Evolutionary conservation across 2,888 invertebrate species (phyloP).

Genomic region (Andrena flavipes): DNA sequence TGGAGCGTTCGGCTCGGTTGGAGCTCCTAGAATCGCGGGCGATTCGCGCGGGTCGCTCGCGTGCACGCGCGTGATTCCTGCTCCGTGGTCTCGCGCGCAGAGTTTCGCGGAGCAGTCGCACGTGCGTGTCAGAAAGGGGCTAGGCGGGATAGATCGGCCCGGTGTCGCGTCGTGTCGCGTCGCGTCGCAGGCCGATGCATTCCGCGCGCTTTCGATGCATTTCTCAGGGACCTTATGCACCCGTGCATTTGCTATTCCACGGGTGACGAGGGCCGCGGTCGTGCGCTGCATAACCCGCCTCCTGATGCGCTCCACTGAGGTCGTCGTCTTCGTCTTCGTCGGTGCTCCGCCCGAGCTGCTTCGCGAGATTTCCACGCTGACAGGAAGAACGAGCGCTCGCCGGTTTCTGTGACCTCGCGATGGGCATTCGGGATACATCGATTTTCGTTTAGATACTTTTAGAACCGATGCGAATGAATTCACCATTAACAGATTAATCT

Average conservation of each 20-base stretch:
- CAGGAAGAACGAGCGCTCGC: conserved; percentile 6
- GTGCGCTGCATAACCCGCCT: conserved; percentile 79
- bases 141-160: conserved; percentile 74
- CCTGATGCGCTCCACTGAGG: conserved; percentile 29
- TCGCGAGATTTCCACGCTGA: conserved; percentile 24
- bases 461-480: no score
- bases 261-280: conserved; percentile 78
- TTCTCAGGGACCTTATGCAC: conserved; percentile 79
- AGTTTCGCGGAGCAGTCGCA: conserved; percentile 41
- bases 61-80: conserved; percentile 26
- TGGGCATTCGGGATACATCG: no score
- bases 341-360: conserved; percentile 3
- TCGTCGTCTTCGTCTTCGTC: conserved; percentile 26
- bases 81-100: conserved; percentile 2
- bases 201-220: conserved; percentile 81
- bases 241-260: conserved; percentile 82
- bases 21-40: conserved; percentile 1
- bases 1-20: not conserved
- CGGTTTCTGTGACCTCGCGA: no score
- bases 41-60: conserved; percentile 17
- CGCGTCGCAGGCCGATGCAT: conserved; percentile 75
- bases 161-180: conserved; percentile 54
- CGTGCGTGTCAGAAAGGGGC: conserved; percentile 62
- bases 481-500: no score
- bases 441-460: no score